These are phyloP conservation scores for Ovis canadensis DNA, from an alignment of 2,113 vertebrate species.

Conservation along the genomic window DNA sequence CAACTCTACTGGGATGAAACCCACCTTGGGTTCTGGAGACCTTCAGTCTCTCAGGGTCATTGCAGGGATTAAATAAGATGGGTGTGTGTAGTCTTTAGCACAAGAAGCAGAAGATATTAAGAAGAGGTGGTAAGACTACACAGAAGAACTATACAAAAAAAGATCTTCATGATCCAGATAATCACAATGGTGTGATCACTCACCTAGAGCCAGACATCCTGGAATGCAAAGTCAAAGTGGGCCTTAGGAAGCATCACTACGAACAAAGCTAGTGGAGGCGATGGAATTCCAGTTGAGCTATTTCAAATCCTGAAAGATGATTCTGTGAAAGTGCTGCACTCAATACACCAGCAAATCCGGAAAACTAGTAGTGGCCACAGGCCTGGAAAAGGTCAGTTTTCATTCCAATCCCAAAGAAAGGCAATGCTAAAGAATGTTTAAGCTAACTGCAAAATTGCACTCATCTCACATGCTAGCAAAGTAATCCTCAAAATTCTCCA, in stretches of 20 bases:
- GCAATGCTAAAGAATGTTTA: not conserved
- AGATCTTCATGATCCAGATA: not conserved
- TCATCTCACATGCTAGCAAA: not conserved
- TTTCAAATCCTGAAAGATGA: not conserved
- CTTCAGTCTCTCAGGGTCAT: not conserved
- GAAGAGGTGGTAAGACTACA: not conserved
- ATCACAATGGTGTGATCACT: not conserved
- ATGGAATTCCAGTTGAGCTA: not conserved
- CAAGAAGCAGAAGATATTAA: not conserved
- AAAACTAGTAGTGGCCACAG: not conserved
- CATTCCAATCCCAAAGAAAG: not conserved
- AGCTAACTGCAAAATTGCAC: not conserved
- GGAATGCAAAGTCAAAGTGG: not conserved
- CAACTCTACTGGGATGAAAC: not conserved
- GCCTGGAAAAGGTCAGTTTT: not conserved
- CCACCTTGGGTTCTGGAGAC: not conserved
- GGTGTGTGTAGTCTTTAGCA: not conserved
- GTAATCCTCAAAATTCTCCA: not conserved
- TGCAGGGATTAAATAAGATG: not conserved
- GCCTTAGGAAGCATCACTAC: not conserved
- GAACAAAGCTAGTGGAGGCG: not conserved
- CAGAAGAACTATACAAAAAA: not conserved
- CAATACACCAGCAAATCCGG: not conserved
- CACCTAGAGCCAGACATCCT: not conserved
- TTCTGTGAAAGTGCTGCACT: not conserved